phyloP scores from a whole-genome alignment of 1,140 invertebrate genomes.

The Papilio machaon region DNA sequence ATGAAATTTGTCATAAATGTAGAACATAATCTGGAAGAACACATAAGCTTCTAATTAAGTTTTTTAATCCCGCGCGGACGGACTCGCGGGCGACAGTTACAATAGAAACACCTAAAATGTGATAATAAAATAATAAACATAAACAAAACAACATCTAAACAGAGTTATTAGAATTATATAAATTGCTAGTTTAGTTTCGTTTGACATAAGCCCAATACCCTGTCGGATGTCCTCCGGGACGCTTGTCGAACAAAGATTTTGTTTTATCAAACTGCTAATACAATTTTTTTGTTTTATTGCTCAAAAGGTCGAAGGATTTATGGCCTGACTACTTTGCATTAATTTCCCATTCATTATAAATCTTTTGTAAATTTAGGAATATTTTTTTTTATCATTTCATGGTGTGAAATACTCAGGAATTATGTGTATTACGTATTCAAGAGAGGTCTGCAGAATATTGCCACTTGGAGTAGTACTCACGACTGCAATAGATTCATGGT shows the following conservation, averaged over 20 bases:
- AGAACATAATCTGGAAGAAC: too few relatives aligned
- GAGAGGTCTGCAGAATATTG: constrained; percentile 36
- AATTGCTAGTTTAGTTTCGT: constrained; percentile 24
- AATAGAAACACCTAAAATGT: not conserved
- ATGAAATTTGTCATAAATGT: too few relatives aligned
- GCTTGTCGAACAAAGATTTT: constrained; percentile 76
- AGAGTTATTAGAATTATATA: constrained; percentile 9
- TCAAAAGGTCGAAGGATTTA: constrained; percentile 71
- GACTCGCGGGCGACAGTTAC: too few relatives aligned
- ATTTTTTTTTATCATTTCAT: constrained; percentile 23
- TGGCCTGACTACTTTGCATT: constrained; percentile 73
- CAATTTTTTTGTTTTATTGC: constrained; percentile 77
- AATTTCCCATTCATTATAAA: constrained; percentile 78
- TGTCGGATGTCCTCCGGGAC: constrained; percentile 56
- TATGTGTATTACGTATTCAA: constrained; percentile 33
- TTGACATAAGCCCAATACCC: constrained; percentile 40
- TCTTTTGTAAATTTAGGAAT: constrained; percentile 50
- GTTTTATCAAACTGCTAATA: constrained; percentile 77
- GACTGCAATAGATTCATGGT: constrained; percentile 25
- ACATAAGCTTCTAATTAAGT: too few relatives aligned
- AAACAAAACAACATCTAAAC: constrained; percentile 22
- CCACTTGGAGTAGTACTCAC: constrained; percentile 18
- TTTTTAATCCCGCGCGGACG: too few relatives aligned
- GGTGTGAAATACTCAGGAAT: constrained; percentile 28
- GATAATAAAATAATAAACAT: not conserved